Conservation (phyloP, 1,140 invertebrate species). For the Diabrotica virgifera region DNA sequence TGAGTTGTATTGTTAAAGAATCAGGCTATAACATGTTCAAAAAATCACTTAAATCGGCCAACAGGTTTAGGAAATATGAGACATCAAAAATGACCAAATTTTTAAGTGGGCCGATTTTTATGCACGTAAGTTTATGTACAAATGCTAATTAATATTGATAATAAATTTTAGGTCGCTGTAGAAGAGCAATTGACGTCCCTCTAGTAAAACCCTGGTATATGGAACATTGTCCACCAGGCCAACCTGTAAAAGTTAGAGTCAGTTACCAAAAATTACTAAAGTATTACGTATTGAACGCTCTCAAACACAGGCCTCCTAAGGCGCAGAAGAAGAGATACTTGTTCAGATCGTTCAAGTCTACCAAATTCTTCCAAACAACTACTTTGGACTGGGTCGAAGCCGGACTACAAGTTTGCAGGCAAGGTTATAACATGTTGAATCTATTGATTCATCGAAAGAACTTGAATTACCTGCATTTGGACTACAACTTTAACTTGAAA, state of each 20-base stretch:
- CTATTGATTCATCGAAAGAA: constrained; percentile 99
- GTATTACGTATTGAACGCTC: constrained; percentile 95
- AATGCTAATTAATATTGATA: too few relatives aligned
- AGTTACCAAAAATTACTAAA: constrained; percentile 99
- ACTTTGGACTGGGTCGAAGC: constrained; percentile 99
- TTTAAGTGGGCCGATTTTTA: too few relatives aligned
- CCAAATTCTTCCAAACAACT: constrained; percentile 99
- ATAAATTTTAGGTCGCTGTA: constrained; percentile 59
- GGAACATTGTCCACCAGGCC: constrained; percentile 97
- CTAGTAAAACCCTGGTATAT: constrained; percentile 97
- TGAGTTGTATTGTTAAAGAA: too few relatives aligned
- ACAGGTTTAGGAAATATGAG: too few relatives aligned
- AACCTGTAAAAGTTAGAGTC: constrained; percentile 98
- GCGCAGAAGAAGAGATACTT: constrained; percentile 97
- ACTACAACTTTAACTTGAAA: constrained; percentile 99
- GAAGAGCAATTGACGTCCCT: constrained; percentile 94
- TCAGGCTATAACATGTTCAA: too few relatives aligned
- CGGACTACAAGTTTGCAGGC: constrained; percentile 95
- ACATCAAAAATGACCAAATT: too few relatives aligned
- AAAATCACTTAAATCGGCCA: too few relatives aligned
- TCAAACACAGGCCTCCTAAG: constrained; percentile 96
- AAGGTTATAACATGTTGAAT: constrained; percentile 99
- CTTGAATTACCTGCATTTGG: constrained; percentile 98
- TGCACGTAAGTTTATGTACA: too few relatives aligned
- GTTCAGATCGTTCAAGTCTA: constrained; percentile 98